phyloP scores from a whole-genome alignment of 2,888 invertebrate species.

The Harmothoe impar region DNA sequence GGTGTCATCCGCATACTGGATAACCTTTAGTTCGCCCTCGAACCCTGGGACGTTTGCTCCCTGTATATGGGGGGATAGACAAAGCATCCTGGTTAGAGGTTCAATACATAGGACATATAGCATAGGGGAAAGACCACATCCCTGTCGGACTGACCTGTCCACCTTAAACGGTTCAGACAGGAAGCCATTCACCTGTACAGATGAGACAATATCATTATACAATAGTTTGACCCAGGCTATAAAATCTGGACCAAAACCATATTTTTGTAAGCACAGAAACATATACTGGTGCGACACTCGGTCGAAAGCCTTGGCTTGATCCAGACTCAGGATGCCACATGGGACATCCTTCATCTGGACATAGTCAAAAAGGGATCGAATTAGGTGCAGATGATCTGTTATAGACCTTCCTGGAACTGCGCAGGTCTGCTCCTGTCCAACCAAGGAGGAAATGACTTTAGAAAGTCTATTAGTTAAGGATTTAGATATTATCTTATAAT shows the following conservation, averaged over 20 bases:
- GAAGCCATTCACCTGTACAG: slow-evolving; percentile 30
- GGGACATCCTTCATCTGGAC: neutral
- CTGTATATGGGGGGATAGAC: neutral
- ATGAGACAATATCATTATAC: neutral
- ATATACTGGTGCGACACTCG: slow-evolving; percentile 1
- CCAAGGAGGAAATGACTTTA: neutral
- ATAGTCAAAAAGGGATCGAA: neutral
- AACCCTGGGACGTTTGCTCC: neutral
- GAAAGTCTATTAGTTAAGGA: neutral
- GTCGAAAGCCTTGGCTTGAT: slow-evolving; percentile 46
- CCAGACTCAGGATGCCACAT: neutral
- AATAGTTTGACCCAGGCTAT: neutral
- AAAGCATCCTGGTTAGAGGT: neutral
- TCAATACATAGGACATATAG: slow-evolving; percentile 37
- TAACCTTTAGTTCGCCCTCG: neutral
- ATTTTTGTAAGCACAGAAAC: neutral
- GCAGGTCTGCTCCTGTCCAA: slow-evolving; percentile 12
- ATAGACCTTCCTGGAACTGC: slow-evolving; percentile 28
- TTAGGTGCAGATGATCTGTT: neutral
- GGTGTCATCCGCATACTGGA: slow-evolving; percentile 45
- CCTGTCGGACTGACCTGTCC: neutral
- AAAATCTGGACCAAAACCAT: slow-evolving; percentile 24
- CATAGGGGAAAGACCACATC: slow-evolving; percentile 20
- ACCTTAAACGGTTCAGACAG: neutral
- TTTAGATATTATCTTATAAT: slow-evolving; percentile 42